Percentiles rank a stretch among this genome's conserved stretches.
phyloP scores from a whole-genome alignment of 2,888 invertebrate genomes.

The Heliconius aoede region DNA sequence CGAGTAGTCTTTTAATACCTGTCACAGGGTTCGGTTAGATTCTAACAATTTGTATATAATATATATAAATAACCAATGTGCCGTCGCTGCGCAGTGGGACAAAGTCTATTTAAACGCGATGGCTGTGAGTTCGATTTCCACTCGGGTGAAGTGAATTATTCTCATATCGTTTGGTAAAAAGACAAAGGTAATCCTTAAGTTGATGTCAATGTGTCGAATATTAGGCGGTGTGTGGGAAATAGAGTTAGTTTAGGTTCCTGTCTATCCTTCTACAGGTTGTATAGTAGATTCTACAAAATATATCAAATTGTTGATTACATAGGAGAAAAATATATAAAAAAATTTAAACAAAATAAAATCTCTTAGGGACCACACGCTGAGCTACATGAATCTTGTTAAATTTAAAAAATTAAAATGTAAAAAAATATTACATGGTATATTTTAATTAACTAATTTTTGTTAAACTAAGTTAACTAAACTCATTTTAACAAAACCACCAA shows the following conservation, averaged over 20 bases:
- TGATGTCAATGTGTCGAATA: neutral
- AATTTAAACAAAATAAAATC: neutral
- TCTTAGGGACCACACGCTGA: neutral
- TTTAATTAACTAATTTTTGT: no score
- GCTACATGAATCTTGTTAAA: neutral
- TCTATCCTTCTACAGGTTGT: neutral
- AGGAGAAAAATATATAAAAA: neutral
- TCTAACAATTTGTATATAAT: conserved; percentile 23
- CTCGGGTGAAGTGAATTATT: neutral
- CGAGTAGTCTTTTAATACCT: conserved; percentile 89
- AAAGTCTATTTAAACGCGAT: neutral
- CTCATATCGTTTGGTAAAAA: neutral
- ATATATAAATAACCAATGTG: neutral
- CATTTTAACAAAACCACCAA: no score
- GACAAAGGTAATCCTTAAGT: neutral
- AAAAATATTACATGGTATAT: no score
- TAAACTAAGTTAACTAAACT: no score
- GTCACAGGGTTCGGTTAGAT: conserved; percentile 53
- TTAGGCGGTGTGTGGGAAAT: neutral
- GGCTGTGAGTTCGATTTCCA: neutral
- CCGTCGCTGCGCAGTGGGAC: neutral
- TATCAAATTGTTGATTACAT: neutral
- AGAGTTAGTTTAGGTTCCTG: neutral
- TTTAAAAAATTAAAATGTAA: neutral
- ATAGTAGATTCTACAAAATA: no score